Evolutionary conservation across 2,888 invertebrate species (phyloP).

Genomic region (Rotaria magnacalcarata): DNA sequence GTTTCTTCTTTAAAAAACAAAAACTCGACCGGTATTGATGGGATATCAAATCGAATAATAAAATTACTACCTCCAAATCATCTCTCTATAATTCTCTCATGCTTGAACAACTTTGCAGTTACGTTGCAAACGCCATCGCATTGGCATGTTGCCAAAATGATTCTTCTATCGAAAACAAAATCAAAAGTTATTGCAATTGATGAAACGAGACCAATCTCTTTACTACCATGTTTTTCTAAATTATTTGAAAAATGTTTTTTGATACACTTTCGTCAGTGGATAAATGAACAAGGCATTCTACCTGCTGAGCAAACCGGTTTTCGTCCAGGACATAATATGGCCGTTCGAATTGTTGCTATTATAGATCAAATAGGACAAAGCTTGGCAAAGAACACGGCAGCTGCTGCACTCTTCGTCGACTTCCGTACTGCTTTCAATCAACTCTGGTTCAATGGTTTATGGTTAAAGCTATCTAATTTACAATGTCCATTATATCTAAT

Average conservation of each 20-base stretch:
- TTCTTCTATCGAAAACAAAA: background rate
- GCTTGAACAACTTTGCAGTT: background rate
- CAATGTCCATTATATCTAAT: no score
- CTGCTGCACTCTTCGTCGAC: no score
- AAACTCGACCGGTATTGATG: background rate
- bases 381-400: no score
- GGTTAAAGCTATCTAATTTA: no score
- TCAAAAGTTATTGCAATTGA: background rate
- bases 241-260: background rate
- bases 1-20: background rate
- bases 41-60: background rate
- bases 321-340: no score
- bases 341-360: no score
- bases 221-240: background rate
- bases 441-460: no score
- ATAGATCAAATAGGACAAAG: no score
- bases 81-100: background rate
- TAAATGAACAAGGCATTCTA: background rate
- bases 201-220: background rate
- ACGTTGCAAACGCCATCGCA: background rate
- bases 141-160: background rate
- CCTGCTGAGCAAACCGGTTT: no score
- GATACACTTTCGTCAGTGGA: background rate
- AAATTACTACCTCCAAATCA: background rate
- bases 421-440: no score